Base-by-base conservation (phyloP, 2,888 invertebrate species). In the Glaucopsyche alexis region DNA sequence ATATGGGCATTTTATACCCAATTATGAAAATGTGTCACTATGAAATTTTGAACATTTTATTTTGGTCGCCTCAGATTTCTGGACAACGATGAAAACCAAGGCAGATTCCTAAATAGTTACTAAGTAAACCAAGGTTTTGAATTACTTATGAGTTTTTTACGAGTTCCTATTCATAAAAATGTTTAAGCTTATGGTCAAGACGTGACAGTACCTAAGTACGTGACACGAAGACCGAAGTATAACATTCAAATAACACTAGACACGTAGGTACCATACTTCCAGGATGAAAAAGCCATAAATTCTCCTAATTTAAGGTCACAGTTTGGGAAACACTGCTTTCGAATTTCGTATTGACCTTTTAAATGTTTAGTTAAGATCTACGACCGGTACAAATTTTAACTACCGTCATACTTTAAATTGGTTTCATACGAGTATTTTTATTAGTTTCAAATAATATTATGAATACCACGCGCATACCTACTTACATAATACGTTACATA, bases 121-220 rank as follows among this genome's bases (percentile, higher is more conserved):
- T 9, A 42, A 42, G 11, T 11, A 14, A 13, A 29, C 16, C 14
- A 29, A 29, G 29, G 69, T 47, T 47, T 11, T 29, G 67, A 47
- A 69, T 65, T 8, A 40, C 40, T 69, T 49, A 69, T 69, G 29
- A 69, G 49, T 7, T 69, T 67, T 45, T 69, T 69, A 49, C 14
- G 14, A 69, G 69, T 47, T 49, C 42, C 42, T 42, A 66, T 29
- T 69, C 38, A 69, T 69, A 19, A 47, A 67, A 67, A 67, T 66
- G 45, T 69, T 47, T 49, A 49, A 47, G 60, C 29, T 60, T 60
- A 38, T n/a, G 69, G 69, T 69, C 19, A 69, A 69, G 29, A 47
- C 69, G 69, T 69, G 69, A 69, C 19, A 19, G 45, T 45, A 47
- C 29, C 19, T 69, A 49, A 49, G 69, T 67, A 49, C 69, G 69